Evolutionary conservation across 64 coral and sea anemone genomes (phyloP), one percentile per base, ranked within the genome.

Genomic region (Montipora cactus): DNA sequence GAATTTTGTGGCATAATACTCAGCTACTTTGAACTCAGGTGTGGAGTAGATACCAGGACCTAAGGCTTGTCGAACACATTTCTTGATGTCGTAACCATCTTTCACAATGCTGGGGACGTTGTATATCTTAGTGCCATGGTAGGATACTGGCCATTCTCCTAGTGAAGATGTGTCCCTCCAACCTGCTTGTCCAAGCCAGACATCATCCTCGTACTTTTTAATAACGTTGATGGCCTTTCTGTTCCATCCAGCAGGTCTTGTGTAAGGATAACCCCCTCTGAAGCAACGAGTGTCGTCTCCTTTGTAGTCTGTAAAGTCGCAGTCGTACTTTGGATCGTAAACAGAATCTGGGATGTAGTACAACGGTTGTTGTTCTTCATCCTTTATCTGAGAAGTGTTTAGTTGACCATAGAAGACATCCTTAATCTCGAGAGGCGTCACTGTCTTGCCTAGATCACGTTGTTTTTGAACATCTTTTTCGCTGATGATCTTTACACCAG

Each of bases 291-390:
- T 77, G 20, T 25, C 75, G 75, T 77, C 75, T 77, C 75, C 23
- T 77, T 77, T 77, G 20, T 77, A 77, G 75, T 44, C 7, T 77
- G 75, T 77, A 48, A 77, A 77, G 75, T 77, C 75, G 75, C 10
- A 16, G 75, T 77, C 75, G 75, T 77, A 1, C 20, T 77, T 0
- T 25, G 75, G 75, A 77, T 77, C 75, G 75, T 77, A 77, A 77
- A 28, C 75, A 77, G 75, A 77, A 77, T 77, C 75, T 77, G 75
- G 75, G 75, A 77, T 77, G 75, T 77, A 77, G 75, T 77, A 77
- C 75, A 77, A 77, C 75, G 75, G 75, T 44, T 22, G 75, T 37
- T 44, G 75, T 77, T 77, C 75, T 77, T 77, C 20, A 77, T 77
- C 20, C 18, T 77, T 19, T 77, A 77, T 46, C 75, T 77, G 75